These are phyloP conservation scores for Drosophila kohkoa DNA, from an alignment of 1,140 invertebrate species.

Conservation along the genomic window DNA sequence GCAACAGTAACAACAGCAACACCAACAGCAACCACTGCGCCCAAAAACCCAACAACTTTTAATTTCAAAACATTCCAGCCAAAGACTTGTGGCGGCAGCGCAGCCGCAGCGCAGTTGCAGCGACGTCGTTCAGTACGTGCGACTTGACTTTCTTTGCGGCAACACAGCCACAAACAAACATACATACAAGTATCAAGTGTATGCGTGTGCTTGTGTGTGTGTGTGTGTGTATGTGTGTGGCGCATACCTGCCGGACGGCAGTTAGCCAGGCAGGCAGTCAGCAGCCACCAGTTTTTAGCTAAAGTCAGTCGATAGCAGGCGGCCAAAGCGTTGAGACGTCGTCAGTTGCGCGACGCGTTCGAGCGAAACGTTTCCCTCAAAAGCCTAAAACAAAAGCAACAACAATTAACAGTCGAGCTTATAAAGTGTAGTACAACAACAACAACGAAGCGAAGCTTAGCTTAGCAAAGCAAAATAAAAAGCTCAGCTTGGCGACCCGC, in stretches of 20 bases:
- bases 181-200: slow-evolving; percentile 3
- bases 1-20: slow-evolving; percentile 26
- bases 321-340: slow-evolving; percentile 75
- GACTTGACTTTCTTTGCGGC: slow-evolving; percentile 78
- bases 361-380: slow-evolving; percentile 8
- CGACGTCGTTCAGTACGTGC: slow-evolving; percentile 42
- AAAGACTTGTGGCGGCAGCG: slow-evolving; percentile 43
- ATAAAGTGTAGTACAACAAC: not conserved
- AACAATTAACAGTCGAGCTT: slow-evolving; percentile 3
- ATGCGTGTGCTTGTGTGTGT: slow-evolving; percentile 2
- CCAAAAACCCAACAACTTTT: slow-evolving; percentile 82
- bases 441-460: slow-evolving; percentile 21
- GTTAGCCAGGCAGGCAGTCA: slow-evolving; percentile 30
- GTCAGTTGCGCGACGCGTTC: slow-evolving; percentile 45
- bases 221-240: slow-evolving; percentile 14
- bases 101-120: slow-evolving; percentile 11
- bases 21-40: slow-evolving; percentile 54
- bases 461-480: slow-evolving; percentile 12
- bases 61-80: slow-evolving; percentile 81
- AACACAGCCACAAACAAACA: slow-evolving; percentile 22
- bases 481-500: slow-evolving; percentile 16
- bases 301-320: slow-evolving; percentile 69
- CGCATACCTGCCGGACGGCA: slow-evolving; percentile 34
- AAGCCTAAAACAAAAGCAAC: slow-evolving; percentile 19
- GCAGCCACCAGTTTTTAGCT: slow-evolving; percentile 36